These are phyloP conservation scores for Aquatica leii DNA, from an alignment of 2,888 invertebrate genomes.

Conservation along the genomic window DNA sequence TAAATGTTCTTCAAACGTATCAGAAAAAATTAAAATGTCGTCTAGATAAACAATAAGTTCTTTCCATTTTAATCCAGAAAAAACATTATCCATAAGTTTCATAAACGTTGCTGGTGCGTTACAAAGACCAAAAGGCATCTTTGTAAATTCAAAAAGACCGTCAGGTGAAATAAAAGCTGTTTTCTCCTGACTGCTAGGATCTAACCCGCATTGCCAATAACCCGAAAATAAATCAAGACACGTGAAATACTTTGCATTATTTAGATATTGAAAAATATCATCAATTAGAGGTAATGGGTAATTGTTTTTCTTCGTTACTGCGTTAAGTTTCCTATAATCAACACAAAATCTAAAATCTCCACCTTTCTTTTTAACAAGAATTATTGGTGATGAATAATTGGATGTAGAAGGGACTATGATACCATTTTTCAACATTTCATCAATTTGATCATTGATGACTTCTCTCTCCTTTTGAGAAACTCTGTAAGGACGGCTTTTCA, in stretches of 20 bases:
- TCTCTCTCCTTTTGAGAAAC: too few species aligned
- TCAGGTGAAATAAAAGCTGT: conserved; percentile 42
- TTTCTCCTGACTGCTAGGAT: conserved; percentile 31
- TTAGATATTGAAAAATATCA: conserved; percentile 38
- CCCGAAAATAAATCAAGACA: conserved; percentile 41
- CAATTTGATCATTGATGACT: conserved; percentile 3
- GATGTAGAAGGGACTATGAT: neutral
- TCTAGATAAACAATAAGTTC: conserved; percentile 42
- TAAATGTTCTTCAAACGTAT: conserved; percentile 37
- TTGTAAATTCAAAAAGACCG: conserved; percentile 42
- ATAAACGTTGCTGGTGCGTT: conserved; percentile 44
- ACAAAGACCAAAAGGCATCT: conserved; percentile 43
- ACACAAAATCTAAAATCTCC: conserved; percentile 32
- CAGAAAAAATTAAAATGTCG: conserved; percentile 40
- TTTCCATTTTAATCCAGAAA: conserved; percentile 39
- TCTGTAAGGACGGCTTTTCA: too few species aligned
- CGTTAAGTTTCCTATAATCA: conserved; percentile 36
- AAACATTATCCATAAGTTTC: conserved; percentile 37
- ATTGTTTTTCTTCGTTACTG: conserved; percentile 33
- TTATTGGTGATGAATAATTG: neutral
- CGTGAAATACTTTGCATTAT: conserved; percentile 37
- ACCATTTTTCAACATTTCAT: neutral
- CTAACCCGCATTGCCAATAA: conserved; percentile 40
- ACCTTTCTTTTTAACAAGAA: neutral
- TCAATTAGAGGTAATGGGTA: conserved; percentile 43